phyloP scores from a whole-genome alignment of 2,113 vertebrate species.

The Colaptes auratus region DNA sequence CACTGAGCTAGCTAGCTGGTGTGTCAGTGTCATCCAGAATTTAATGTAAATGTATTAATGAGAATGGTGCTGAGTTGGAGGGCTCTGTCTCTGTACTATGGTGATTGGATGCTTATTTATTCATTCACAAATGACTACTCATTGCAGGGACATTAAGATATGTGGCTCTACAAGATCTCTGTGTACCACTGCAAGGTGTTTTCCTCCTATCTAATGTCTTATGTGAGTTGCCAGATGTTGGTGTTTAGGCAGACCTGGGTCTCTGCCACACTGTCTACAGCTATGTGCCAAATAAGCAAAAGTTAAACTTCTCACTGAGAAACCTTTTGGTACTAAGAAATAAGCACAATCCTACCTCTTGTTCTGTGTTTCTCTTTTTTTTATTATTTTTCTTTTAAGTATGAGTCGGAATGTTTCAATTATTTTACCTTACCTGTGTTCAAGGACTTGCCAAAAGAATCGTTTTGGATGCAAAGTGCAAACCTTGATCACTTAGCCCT shows the following conservation, averaged over 20 bases:
- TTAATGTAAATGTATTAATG: fast-evolving
- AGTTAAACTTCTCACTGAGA: not conserved
- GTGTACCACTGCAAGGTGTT: not conserved
- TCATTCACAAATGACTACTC: not conserved
- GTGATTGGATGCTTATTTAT: not conserved
- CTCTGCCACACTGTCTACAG: fast-evolving
- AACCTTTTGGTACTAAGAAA: not conserved
- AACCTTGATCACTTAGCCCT: not conserved
- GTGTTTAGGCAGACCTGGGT: not conserved
- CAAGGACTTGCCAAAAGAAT: not conserved
- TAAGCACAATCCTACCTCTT: not conserved
- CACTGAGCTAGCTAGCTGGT: not conserved
- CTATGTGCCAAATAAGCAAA: not conserved
- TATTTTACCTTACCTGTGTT: not conserved
- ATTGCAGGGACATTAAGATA: not conserved
- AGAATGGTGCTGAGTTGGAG: not conserved
- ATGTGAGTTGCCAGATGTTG: not conserved
- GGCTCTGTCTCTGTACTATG: not conserved
- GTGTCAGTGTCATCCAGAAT: not conserved
- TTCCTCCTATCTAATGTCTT: not conserved
- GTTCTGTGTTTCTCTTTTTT: not conserved
- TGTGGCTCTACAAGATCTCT: not conserved
- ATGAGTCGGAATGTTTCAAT: not conserved
- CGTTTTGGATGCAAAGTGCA: not conserved
- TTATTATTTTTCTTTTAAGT: constrained; percentile 1